Evolutionary conservation across 2,797 vertebrate genomes (phyloP).

Genomic region (Sebastes trivittatus): DNA sequence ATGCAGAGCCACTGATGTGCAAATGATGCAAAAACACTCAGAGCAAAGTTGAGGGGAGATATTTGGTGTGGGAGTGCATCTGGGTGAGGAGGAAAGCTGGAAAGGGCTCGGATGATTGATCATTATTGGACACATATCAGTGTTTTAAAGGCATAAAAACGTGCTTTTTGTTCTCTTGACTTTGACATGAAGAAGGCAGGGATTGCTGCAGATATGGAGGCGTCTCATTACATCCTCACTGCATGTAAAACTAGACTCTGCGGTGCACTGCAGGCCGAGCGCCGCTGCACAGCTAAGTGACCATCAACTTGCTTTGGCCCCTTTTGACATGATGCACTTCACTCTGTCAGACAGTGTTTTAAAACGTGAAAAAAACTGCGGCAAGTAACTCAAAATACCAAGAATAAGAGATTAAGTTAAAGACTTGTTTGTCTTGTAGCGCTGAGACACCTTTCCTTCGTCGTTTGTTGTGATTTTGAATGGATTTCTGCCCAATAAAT

Average conservation of each 20-base stretch:
- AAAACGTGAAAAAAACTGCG: neutral
- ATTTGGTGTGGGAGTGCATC: neutral
- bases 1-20: constrained; percentile 46
- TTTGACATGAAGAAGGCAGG: neutral
- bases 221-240: neutral
- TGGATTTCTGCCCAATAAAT: neutral
- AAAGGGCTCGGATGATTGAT: neutral
- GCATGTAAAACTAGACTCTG: neutral
- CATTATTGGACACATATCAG: neutral
- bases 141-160: neutral
- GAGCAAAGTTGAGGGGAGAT: constrained; percentile 5
- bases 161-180: neutral
- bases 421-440: neutral
- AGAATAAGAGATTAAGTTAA: neutral
- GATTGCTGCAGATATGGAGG: neutral
- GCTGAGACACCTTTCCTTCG: neutral
- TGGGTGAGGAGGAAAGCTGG: neutral
- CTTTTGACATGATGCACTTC: neutral
- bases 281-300: constrained; percentile 15
- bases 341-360: neutral
- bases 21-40: constrained; percentile 38
- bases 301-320: neutral
- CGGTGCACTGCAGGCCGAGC: neutral
- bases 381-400: neutral
- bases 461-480: neutral